phyloP scores from a whole-genome alignment of 2,888 invertebrate species.

The Drosophila demipolita region DNA sequence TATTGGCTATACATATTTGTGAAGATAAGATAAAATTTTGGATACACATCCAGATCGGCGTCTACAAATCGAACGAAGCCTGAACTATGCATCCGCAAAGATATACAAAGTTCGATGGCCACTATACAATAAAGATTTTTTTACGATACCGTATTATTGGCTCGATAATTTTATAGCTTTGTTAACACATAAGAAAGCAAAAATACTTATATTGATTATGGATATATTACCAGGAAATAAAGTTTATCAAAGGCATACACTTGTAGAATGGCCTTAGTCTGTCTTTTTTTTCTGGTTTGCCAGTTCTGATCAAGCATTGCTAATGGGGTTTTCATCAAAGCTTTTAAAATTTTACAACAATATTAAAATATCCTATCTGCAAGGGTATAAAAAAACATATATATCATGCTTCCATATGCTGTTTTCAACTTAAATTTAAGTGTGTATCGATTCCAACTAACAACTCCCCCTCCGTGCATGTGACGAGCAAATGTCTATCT shows the following conservation, averaged over 20 bases:
- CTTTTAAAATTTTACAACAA: neutral
- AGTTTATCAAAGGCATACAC: neutral
- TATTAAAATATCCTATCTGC: neutral
- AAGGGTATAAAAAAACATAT: neutral
- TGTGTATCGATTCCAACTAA: neutral
- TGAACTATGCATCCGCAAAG: neutral
- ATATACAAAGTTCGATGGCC: neutral
- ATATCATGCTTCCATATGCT: neutral
- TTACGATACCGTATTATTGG: neutral
- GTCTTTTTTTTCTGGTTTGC: neutral
- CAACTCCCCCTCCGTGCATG: neutral
- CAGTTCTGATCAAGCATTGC: neutral
- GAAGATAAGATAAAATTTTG: constrained; percentile 18
- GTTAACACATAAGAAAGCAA: neutral
- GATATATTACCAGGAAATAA: neutral
- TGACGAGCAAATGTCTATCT: neutral
- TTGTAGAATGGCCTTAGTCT: neutral
- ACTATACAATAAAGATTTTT: neutral
- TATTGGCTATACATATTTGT: constrained; percentile 36
- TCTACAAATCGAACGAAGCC: constrained; percentile 3
- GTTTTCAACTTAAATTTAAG: neutral
- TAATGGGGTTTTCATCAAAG: neutral
- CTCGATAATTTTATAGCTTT: neutral
- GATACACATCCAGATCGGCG: neutral
- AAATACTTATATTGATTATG: neutral